A percentile compares a stretch with the other conserved stretches of the same genome.
These are phyloP conservation scores for Hestina assimilis DNA, from an alignment of 1,140 invertebrate species.

Conservation along the genomic window DNA sequence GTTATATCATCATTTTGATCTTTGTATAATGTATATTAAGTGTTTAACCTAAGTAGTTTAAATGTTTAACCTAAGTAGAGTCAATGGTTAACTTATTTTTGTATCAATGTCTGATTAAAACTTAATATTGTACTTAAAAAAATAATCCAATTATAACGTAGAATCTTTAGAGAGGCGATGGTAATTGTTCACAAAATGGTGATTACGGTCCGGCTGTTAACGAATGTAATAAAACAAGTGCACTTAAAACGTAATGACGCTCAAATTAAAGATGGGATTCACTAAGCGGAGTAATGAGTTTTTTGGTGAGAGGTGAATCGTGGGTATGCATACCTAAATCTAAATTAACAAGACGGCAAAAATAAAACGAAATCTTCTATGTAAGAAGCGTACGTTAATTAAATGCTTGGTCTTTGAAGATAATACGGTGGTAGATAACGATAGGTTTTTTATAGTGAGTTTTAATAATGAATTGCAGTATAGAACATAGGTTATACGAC, in stretches of 20 bases:
- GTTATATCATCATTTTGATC: no score
- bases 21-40: no score
- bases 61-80: no score
- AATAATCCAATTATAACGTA: not conserved
- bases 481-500: no score
- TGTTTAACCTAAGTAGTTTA: no score
- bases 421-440: no score
- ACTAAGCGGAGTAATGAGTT: constrained; percentile 30
- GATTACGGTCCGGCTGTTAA: constrained; percentile 31
- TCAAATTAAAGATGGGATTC: constrained; percentile 36
- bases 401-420: no score
- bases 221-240: constrained; percentile 36
- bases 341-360: constrained; percentile 12
- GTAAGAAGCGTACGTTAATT: constrained; percentile 7
- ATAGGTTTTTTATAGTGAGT: no score
- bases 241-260: constrained; percentile 36
- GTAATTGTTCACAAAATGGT: constrained; percentile 23
- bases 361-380: constrained; percentile 10
- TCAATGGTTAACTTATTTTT: no score
- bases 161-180: constrained; percentile 11
- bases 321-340: constrained; percentile 26
- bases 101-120: no score
- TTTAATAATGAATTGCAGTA: no score
- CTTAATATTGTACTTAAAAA: not conserved
- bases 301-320: constrained; percentile 25